These are phyloP conservation scores for Leptinotarsa tumamoca DNA, from an alignment of 2,888 invertebrate species.

Conservation along the genomic window DNA sequence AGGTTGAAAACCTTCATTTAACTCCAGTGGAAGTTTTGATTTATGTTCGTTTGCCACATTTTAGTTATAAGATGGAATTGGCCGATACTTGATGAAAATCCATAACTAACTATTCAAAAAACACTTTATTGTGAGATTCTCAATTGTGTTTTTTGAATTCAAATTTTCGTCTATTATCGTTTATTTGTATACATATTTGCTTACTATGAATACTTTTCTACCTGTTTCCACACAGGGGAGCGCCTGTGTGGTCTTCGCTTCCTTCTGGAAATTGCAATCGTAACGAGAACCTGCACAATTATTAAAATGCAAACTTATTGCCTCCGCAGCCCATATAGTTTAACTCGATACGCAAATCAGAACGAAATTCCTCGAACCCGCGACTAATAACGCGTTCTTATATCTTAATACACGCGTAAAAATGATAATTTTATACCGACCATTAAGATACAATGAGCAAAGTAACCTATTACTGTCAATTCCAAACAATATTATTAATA, in stretches of 20 bases:
- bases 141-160: too few species aligned
- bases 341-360: conserved; percentile 29
- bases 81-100: too few species aligned
- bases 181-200: too few species aligned
- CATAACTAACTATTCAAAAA: too few species aligned
- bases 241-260: conserved; percentile 20
- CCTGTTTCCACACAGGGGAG: too few species aligned
- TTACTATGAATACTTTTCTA: too few species aligned
- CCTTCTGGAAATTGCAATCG: conserved; percentile 7
- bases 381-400: conserved; percentile 30
- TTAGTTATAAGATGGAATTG: too few species aligned
- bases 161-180: too few species aligned
- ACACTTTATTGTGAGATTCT: too few species aligned
- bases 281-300: conserved; percentile 20
- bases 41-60: too few species aligned
- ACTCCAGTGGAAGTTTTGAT: too few species aligned
- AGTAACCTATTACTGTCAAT: conserved; percentile 42
- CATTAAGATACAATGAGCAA: conserved; percentile 32
- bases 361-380: conserved; percentile 23
- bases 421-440: conserved; percentile 36
- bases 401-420: conserved; percentile 31
- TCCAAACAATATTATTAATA: conserved; percentile 36
- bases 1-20: too few species aligned
- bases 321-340: conserved; percentile 21
- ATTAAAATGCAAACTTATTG: conserved; percentile 24